Evolutionary conservation across 2,113 vertebrate genomes (phyloP).

Genomic region (Trichomycterus rosablanca): DNA sequence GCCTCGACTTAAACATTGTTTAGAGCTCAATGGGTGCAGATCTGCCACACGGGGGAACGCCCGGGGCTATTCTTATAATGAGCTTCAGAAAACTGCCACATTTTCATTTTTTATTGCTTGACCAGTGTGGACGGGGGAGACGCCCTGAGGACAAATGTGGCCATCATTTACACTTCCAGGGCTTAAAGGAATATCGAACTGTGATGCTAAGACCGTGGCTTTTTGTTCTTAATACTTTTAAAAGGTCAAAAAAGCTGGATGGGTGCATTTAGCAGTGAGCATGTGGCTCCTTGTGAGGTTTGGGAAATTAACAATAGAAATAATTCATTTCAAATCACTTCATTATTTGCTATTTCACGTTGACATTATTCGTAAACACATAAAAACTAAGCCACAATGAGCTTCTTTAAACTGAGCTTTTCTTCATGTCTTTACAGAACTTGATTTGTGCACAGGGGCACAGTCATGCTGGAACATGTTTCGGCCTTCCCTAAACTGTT

Average conservation of each 20-base stretch:
- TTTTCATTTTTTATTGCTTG: constrained; percentile 47
- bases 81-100: constrained; percentile 56
- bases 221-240: constrained; percentile 8
- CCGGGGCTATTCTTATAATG: constrained; percentile 59
- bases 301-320: too few relatives aligned
- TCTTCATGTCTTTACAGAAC: too few relatives aligned
- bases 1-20: constrained; percentile 66
- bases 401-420: too few relatives aligned
- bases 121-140: constrained; percentile 31
- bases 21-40: constrained; percentile 68
- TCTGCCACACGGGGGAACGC: constrained; percentile 59
- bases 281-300: too few relatives aligned
- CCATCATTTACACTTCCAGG: constrained; percentile 23
- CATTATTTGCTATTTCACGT: too few relatives aligned
- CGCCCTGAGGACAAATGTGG: constrained; percentile 20
- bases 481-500: too few relatives aligned
- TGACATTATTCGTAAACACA: too few relatives aligned
- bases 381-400: too few relatives aligned
- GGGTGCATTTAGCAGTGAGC: background rate
- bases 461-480: too few relatives aligned
- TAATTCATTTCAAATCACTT: too few relatives aligned
- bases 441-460: too few relatives aligned
- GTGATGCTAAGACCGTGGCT: constrained; percentile 1
- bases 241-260: background rate
- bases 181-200: constrained; percentile 5